A percentile compares a stretch with the other conserved stretches of the same genome.
phyloP scores from a whole-genome alignment of 2,113 vertebrate species.

The Spea multiplicata region DNA sequence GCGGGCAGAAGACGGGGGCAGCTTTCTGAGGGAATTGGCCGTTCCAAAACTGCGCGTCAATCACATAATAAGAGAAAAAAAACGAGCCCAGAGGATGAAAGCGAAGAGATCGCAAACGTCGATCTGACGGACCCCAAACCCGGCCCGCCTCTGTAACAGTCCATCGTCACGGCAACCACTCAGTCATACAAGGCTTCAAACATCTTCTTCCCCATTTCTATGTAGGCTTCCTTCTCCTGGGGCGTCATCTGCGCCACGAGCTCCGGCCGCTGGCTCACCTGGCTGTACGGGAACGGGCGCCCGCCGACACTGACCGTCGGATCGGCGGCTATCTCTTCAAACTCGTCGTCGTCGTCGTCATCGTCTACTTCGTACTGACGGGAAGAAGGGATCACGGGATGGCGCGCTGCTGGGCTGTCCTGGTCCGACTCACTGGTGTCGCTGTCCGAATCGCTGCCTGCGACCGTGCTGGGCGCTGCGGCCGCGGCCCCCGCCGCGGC shows the following conservation, averaged over 20 bases:
- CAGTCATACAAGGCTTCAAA: slow-evolving; percentile 95
- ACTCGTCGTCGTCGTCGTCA: slow-evolving; percentile 86
- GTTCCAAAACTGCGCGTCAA: no score
- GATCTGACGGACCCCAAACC: no score
- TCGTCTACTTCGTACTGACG: slow-evolving; percentile 59
- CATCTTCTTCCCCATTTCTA: slow-evolving; percentile 90
- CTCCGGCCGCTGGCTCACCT: slow-evolving; percentile 91
- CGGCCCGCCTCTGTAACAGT: no score
- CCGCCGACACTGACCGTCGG: slow-evolving; percentile 85
- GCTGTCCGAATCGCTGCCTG: slow-evolving; percentile 93
- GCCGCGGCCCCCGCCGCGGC: slow-evolving; percentile 54
- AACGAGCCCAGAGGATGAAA: neutral
- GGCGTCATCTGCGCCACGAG: slow-evolving; percentile 92
- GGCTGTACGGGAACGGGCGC: slow-evolving; percentile 76
- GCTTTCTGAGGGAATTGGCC: no score
- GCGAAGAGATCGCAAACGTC: neutral
- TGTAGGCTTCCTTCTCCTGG: slow-evolving; percentile 94
- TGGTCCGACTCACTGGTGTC: slow-evolving; percentile 97
- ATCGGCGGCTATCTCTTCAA: slow-evolving; percentile 88
- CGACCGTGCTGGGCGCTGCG: slow-evolving; percentile 61
- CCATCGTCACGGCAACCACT: slow-evolving; percentile 35
- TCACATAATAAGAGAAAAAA: no score
- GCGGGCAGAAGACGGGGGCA: no score
- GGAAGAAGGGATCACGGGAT: neutral
- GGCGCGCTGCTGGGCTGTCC: slow-evolving; percentile 65